Percentiles rank a stretch among this genome's conserved stretches.
phyloP scores from a whole-genome alignment of 2,888 invertebrate species.

The Ormyrus labotus region DNA sequence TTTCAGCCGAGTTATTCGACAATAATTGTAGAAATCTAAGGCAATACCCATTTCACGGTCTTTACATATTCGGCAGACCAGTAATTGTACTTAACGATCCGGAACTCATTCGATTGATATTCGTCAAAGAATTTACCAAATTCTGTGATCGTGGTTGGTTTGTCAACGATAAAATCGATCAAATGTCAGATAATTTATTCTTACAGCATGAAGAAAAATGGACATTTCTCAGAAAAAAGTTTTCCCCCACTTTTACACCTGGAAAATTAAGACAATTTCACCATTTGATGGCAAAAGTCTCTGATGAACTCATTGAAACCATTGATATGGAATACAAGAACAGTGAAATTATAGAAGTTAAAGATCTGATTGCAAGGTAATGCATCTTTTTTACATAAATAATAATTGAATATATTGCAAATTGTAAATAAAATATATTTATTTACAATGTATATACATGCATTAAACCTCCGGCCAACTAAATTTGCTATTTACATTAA shows the following conservation, averaged over 20 bases:
- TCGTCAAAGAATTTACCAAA: constrained; percentile 81
- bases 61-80: constrained; percentile 81
- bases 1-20: background rate
- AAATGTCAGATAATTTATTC: constrained; percentile 80
- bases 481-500: no score
- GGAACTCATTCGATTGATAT: constrained; percentile 78
- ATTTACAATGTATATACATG: no score
- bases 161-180: constrained; percentile 74
- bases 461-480: no score
- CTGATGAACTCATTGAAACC: constrained; percentile 70
- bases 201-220: constrained; percentile 79
- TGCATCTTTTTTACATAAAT: background rate
- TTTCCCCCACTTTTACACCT: constrained; percentile 83
- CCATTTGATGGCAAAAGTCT: constrained; percentile 79
- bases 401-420: background rate
- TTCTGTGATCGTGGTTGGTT: constrained; percentile 83
- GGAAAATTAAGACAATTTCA: constrained; percentile 83
- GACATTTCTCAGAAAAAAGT: constrained; percentile 80
- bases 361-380: constrained; percentile 18
- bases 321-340: background rate
- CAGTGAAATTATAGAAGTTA: background rate
- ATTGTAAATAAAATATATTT: background rate
- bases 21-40: constrained; percentile 20
- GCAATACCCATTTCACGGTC: constrained; percentile 76
- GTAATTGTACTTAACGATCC: constrained; percentile 81